A percentile compares a stretch with the other conserved stretches of the same genome.
Conservation (phyloP, 1,140 invertebrate genomes). For the Piezodorus guildinii region DNA sequence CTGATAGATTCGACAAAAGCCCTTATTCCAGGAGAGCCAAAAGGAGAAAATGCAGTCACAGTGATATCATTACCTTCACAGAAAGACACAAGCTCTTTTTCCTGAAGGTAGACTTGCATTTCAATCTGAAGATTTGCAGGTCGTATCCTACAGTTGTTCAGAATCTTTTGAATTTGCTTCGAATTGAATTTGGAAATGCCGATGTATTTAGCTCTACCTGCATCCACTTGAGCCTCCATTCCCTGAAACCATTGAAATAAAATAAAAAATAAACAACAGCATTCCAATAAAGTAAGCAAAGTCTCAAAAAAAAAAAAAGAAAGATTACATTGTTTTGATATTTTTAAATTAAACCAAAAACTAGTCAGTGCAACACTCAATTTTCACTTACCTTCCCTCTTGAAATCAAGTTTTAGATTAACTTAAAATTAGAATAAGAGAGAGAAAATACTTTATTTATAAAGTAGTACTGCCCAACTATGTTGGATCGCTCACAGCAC, state of each 20-base stretch:
- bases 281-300: too few relatives aligned
- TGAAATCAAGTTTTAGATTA: too few relatives aligned
- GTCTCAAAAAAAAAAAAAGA: too few relatives aligned
- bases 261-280: too few relatives aligned
- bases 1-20: background rate
- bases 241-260: slow-evolving; percentile 19
- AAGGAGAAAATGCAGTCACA: slow-evolving; percentile 70
- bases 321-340: too few relatives aligned
- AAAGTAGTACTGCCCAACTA: too few relatives aligned
- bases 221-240: slow-evolving; percentile 28
- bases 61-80: slow-evolving; percentile 58
- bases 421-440: too few relatives aligned
- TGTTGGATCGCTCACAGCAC: too few relatives aligned
- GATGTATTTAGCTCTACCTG: slow-evolving; percentile 30
- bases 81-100: slow-evolving; percentile 58
- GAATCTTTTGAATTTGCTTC: slow-evolving; percentile 30
- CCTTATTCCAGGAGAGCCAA: slow-evolving; percentile 49
- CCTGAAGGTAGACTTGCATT: slow-evolving; percentile 71
- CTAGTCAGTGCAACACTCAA: too few relatives aligned
- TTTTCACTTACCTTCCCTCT: too few relatives aligned
- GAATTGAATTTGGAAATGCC: slow-evolving; percentile 36
- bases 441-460: too few relatives aligned
- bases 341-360: too few relatives aligned
- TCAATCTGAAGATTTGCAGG: slow-evolving; percentile 51
- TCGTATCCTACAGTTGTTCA: slow-evolving; percentile 26